A percentile compares a stretch with the other conserved stretches of the same genome.
Evolutionary conservation across 2,797 vertebrate species (phyloP).

Genomic region (Adelosebastes latens): DNA sequence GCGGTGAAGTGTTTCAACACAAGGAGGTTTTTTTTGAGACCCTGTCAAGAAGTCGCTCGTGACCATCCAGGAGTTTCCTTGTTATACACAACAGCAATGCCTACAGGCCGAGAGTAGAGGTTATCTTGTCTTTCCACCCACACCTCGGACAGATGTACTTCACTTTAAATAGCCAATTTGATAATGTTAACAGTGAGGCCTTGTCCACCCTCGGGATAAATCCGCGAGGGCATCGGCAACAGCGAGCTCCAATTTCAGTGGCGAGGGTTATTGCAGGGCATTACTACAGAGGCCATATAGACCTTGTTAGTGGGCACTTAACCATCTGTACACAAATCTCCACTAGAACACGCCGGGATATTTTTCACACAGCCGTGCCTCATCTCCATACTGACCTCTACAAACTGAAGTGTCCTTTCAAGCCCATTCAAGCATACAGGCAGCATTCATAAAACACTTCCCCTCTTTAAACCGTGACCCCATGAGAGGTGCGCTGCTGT

Average conservation of each 20-base stretch:
- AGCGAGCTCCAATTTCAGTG: slow-evolving; percentile 58
- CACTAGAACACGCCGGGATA: slow-evolving; percentile 60
- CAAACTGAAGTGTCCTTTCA: slow-evolving; percentile 77
- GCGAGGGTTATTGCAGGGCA: slow-evolving; percentile 64
- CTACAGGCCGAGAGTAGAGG: slow-evolving; percentile 20
- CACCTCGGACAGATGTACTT: slow-evolving; percentile 56
- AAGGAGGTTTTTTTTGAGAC: not conserved
- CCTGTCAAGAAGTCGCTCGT: not conserved
- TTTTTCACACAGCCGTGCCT: slow-evolving; percentile 68
- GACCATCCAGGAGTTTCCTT: not conserved
- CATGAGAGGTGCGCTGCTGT: slow-evolving; percentile 51
- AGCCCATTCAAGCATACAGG: slow-evolving; percentile 67
- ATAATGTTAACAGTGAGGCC: slow-evolving; percentile 59
- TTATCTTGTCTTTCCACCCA: slow-evolving; percentile 33
- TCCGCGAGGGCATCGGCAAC: slow-evolving; percentile 47
- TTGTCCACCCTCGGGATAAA: slow-evolving; percentile 55
- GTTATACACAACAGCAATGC: not conserved
- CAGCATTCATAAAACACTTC: slow-evolving; percentile 72
- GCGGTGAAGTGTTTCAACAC: slow-evolving; percentile 1
- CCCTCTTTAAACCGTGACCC: slow-evolving; percentile 70
- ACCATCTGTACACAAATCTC: slow-evolving; percentile 84
- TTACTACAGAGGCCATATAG: slow-evolving; percentile 74
- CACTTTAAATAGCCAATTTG: slow-evolving; percentile 58
- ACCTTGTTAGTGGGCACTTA: slow-evolving; percentile 82
- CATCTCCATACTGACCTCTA: slow-evolving; percentile 85